These are phyloP conservation scores for Drosophila nr. perissopoda DNA, from an alignment of 2,888 invertebrate species.

Conservation along the genomic window DNA sequence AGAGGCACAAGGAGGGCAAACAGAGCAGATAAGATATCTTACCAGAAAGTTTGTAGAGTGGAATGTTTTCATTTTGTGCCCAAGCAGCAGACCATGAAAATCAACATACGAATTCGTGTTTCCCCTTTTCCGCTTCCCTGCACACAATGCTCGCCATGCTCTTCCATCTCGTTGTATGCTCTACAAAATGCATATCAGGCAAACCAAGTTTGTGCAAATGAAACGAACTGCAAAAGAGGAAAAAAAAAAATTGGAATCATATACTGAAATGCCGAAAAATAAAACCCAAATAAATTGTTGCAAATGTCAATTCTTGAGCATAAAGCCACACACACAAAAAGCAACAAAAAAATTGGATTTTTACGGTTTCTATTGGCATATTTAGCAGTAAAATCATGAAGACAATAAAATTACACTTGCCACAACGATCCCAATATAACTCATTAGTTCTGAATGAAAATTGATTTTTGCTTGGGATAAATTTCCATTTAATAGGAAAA, in stretches of 20 bases:
- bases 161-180: conserved; percentile 33
- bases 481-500: conserved; percentile 6
- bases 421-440: conserved; percentile 9
- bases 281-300: conserved; percentile 21
- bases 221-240: conserved; percentile 7
- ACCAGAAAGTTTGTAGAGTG: conserved; percentile 51
- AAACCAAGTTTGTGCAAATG: conserved; percentile 38
- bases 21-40: conserved; percentile 65
- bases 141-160: conserved; percentile 21
- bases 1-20: conserved; percentile 19
- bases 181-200: conserved; percentile 57
- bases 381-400: not conserved
- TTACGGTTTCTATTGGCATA: not conserved
- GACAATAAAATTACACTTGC: not conserved
- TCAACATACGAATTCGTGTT: conserved; percentile 68
- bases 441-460: conserved; percentile 12
- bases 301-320: conserved; percentile 25
- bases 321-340: conserved; percentile 11
- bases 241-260: not conserved
- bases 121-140: conserved; percentile 24
- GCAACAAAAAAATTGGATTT: conserved; percentile 9
- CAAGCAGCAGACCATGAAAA: conserved; percentile 78
- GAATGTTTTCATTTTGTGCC: conserved; percentile 80
- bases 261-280: conserved; percentile 22
- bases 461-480: conserved; percentile 3